Evolutionary conservation across 2,113 vertebrate genomes (phyloP), one percentile per base, ranked within the genome.

Genomic region (Aix galericulata): DNA sequence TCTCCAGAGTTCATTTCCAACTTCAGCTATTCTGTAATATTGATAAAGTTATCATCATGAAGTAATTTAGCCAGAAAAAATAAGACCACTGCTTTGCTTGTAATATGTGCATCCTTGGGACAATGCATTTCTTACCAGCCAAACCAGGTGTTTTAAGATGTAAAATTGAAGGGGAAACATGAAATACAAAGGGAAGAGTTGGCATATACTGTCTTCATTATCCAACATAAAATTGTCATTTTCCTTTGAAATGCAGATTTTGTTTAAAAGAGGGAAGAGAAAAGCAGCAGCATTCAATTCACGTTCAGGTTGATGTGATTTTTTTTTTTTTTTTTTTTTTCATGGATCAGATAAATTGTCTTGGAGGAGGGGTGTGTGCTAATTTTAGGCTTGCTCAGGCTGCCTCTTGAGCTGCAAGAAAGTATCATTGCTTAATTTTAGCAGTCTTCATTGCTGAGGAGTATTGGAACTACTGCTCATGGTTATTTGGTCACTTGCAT

Each of bases 231-330:
- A 91, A 72, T 55, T 38, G 9, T 83, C 42, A 80, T 0, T 91
- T 94, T 88, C 60, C 82, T 96, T 96, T 97, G 95, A 96, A 96
- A 88, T 95, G 88, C 85, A 95, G 82, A 95, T 95, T 91, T 93
- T 82, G 29, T 77, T 93, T 82, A 48, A 93, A 87, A 88, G 42
- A 63, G 32, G 21, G 53, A 50, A 82, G 84, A 84, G 9, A 89
- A 87, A 40, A 89, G 25, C 74, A 86, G n/a, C 34, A 2, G 1
- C 38, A 56, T 83, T 90, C 83, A 88, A 67, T 88, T 96, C n/a
- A 13, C 40, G 66, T 88, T 88, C 40, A 88, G 27, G n/a, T 73
- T 89, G 56, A 78, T 64, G 42, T 77, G 72, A 68, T 3, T 68
- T 82, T 32, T 32, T 25, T 46, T 34, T 20, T 73, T 88, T 64